These are phyloP conservation scores for Otolemur crassicaudatus DNA, from an alignment of 2,797 vertebrate species.

Conservation along the genomic window DNA sequence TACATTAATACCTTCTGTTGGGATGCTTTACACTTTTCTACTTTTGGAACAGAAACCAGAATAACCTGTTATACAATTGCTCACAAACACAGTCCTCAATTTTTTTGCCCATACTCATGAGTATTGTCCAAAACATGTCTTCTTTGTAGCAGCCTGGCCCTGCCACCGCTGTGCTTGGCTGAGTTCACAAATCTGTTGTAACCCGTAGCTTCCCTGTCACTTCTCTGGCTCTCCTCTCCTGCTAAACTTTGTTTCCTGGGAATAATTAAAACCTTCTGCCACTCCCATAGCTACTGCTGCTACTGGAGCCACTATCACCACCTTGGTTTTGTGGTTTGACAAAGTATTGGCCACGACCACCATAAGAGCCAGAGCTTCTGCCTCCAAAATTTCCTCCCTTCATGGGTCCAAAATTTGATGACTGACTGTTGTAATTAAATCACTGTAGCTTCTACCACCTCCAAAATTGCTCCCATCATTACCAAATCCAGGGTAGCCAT, in stretches of 20 bases:
- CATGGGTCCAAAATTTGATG: not conserved
- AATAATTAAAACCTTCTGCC: not conserved
- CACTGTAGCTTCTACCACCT: not conserved
- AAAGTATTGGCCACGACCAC: not conserved
- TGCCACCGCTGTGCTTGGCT: conserved; percentile 94
- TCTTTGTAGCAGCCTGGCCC: not conserved
- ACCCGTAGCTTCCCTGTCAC: conserved; percentile 95
- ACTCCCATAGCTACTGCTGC: not conserved
- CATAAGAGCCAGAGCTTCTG: not conserved
- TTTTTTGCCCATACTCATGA: not conserved
- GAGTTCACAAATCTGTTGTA: conserved; percentile 95
- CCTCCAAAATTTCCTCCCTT: not conserved
- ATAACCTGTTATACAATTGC: not conserved
- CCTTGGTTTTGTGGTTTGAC: not conserved
- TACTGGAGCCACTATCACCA: not conserved
- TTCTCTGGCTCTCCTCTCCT: conserved; percentile 94
- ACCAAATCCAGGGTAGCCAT: not conserved
- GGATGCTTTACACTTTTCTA: too few species aligned
- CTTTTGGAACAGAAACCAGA: not conserved
- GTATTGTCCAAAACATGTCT: not conserved
- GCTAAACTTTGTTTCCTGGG: conserved; percentile 96
- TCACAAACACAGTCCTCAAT: not conserved
- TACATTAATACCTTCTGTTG: too few species aligned
- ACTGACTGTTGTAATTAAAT: not conserved
- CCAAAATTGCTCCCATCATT: not conserved